Evolutionary conservation across 2,113 vertebrate species (phyloP).

Genomic region (Mirza zaza): DNA sequence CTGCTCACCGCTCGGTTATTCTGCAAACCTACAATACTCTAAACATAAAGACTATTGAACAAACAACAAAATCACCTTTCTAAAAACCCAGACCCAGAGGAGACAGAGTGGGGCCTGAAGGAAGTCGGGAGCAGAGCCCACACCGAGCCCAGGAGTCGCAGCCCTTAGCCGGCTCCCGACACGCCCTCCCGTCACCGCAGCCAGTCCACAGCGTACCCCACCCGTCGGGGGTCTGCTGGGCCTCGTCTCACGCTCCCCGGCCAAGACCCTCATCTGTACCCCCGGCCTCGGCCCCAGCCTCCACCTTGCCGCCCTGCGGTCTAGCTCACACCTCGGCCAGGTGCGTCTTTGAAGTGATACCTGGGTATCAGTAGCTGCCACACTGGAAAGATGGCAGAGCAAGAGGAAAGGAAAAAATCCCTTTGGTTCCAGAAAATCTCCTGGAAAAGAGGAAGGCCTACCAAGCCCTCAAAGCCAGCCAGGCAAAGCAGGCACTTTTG

Average conservation of each 20-base stretch:
- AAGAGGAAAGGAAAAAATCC: too few relatives aligned
- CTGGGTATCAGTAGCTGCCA: too few relatives aligned
- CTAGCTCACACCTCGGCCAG: rapidly evolving
- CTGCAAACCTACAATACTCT: not conserved
- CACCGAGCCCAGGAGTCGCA: rapidly evolving
- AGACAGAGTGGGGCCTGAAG: not conserved
- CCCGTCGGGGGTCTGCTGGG: not conserved
- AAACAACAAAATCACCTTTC: not conserved
- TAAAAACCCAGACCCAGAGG: not conserved
- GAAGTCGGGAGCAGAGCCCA: not conserved
- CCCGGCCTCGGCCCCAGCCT: rapidly evolving
- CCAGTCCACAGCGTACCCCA: too few relatives aligned
- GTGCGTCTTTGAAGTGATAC: not conserved
- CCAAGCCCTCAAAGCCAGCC: too few relatives aligned
- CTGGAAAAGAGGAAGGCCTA: too few relatives aligned
- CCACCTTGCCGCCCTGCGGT: rapidly evolving
- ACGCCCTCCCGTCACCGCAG: not conserved
- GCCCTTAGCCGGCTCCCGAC: rapidly evolving
- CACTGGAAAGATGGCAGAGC: too few relatives aligned
- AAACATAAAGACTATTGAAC: not conserved
- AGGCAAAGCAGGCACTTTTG: too few relatives aligned
- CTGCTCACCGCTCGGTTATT: not conserved
- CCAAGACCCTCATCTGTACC: not conserved
- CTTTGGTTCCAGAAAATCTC: too few relatives aligned
- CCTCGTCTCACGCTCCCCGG: not conserved